Percentiles rank a stretch among this genome's conserved stretches.
Evolutionary conservation across 2,888 invertebrate species (phyloP).

Genomic region (Conistra vaccinii): DNA sequence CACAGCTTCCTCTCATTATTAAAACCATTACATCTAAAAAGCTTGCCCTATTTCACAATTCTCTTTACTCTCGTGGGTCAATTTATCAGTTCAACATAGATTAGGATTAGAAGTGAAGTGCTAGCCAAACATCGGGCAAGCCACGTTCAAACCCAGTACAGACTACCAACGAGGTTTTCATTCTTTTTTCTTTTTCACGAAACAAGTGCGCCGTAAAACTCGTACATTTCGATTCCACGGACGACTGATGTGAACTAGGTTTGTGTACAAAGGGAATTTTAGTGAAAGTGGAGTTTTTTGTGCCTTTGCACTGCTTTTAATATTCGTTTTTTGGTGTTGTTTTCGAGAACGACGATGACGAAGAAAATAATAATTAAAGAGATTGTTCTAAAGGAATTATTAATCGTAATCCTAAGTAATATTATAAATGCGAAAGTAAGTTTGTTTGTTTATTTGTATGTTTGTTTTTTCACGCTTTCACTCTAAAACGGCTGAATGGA

Average conservation of each 20-base stretch:
- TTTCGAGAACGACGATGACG: not conserved
- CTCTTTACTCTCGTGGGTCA: not conserved
- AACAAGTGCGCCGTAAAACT: conserved; percentile 15
- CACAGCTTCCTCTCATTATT: not conserved
- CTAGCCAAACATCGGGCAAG: conserved; percentile 64
- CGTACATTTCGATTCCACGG: conserved; percentile 23
- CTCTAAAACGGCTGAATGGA: no score
- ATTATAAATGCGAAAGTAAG: no score
- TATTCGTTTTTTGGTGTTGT: not conserved
- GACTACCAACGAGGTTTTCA: conserved; percentile 22
- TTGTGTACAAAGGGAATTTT: conserved; percentile 31
- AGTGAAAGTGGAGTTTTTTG: conserved; percentile 3
- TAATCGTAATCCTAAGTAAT: no score
- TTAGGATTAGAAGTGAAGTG: conserved; percentile 62
- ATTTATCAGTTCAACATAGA: conserved; percentile 12
- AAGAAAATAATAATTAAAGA: not conserved
- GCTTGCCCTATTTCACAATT: not conserved
- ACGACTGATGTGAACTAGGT: conserved; percentile 17
- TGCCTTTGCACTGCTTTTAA: conserved; percentile 9
- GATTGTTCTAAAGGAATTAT: not conserved
- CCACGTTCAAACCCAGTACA: conserved; percentile 11
- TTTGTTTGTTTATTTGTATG: no score
- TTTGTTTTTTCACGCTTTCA: no score
- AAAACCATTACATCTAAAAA: not conserved
- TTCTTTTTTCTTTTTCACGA: conserved; percentile 24